Conservation (phyloP, 2,797 vertebrate genomes). For the Hemitrygon akajei region DNA sequence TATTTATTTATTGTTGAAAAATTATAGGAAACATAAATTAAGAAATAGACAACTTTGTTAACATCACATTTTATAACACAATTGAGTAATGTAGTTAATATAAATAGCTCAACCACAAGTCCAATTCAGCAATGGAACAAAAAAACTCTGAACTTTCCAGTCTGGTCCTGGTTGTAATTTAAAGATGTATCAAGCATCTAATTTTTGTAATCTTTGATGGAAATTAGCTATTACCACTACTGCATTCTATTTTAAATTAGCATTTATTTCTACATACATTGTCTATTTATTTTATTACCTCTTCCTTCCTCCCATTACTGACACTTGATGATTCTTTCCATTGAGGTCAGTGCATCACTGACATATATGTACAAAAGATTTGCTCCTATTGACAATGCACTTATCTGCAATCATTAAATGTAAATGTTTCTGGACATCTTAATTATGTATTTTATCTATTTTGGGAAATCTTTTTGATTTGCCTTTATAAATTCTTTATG, state of each 20-base stretch:
- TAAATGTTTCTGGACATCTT: neutral
- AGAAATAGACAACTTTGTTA: neutral
- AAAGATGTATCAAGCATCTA: neutral
- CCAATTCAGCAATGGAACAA: neutral
- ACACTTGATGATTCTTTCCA: conserved; percentile 18
- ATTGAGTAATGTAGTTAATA: neutral
- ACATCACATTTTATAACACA: neutral
- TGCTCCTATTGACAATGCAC: neutral
- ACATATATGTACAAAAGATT: neutral
- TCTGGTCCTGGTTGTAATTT: neutral
- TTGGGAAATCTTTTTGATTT: neutral
- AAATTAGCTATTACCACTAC: conserved; percentile 13
- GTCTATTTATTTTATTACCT: conserved; percentile 8
- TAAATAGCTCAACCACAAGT: neutral
- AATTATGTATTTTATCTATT: neutral
- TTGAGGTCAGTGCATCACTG: conserved; percentile 20
- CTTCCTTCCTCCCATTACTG: conserved; percentile 14
- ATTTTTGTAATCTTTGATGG: neutral
- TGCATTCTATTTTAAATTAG: conserved; percentile 17
- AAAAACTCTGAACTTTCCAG: conserved; percentile 1
- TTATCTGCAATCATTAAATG: neutral
- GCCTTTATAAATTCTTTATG: neutral
- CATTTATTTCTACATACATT: neutral
- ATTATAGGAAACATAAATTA: neutral
- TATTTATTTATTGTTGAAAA: neutral